Conservation (phyloP, 2,797 vertebrate genomes). For the Dromococcyx pavoninus region DNA sequence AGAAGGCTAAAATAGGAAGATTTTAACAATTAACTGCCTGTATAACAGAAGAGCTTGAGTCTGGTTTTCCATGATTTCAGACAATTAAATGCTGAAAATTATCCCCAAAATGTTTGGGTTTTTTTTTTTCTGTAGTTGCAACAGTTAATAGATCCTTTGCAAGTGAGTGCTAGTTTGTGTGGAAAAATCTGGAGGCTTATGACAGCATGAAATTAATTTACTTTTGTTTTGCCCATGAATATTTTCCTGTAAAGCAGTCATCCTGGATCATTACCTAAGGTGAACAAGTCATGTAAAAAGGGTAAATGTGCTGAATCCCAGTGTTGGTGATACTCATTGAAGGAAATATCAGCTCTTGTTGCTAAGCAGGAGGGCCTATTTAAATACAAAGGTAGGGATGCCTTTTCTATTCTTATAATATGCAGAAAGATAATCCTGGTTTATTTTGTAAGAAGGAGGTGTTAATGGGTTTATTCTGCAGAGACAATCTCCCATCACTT, state of each 20-base stretch:
- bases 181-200: not conserved
- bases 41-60: not conserved
- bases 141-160: not conserved
- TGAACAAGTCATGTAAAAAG: not conserved
- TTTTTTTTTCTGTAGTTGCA: not conserved
- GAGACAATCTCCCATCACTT: not conserved
- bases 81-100: not conserved
- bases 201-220: slow-evolving; percentile 11
- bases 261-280: not conserved
- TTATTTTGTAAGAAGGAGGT: not conserved
- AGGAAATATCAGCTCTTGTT: not conserved
- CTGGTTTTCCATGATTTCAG: not conserved
- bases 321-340: not conserved
- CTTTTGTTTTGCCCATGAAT: not conserved
- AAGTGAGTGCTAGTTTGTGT: not conserved
- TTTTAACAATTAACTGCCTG: not conserved
- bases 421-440: not conserved
- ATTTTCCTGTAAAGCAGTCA: not conserved
- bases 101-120: not conserved
- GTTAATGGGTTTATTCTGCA: not conserved
- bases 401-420: not conserved
- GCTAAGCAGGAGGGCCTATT: not conserved
- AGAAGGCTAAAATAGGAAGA: not conserved
- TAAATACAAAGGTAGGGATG: not conserved
- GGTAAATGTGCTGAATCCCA: not conserved